Conservation (phyloP, 1,140 invertebrate genomes). For the Diabrotica virgifera region DNA sequence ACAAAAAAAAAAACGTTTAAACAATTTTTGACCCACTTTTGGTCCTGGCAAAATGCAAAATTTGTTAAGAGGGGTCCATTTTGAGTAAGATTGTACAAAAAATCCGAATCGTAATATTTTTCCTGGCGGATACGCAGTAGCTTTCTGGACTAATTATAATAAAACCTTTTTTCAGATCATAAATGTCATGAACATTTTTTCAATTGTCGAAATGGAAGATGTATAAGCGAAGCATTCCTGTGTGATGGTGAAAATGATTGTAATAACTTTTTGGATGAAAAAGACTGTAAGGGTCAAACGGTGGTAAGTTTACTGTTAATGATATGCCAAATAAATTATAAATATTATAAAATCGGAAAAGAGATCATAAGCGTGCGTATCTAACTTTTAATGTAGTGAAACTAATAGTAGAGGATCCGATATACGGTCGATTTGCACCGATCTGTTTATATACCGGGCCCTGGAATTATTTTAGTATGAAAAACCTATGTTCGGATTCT, state of each 20-base stretch:
- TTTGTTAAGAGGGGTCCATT: no score
- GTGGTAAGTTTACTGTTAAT: neutral
- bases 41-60: no score
- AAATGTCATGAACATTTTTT: constrained; percentile 25
- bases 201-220: constrained; percentile 51
- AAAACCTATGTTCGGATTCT: no score
- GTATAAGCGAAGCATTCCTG: constrained; percentile 49
- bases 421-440: no score
- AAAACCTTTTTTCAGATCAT: constrained; percentile 19
- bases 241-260: constrained; percentile 57
- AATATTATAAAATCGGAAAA: neutral
- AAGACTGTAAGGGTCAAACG: constrained; percentile 42
- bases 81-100: no score
- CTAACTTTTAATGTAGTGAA: neutral
- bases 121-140: no score
- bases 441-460: no score
- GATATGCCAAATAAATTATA: neutral
- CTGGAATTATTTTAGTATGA: no score
- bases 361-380: neutral
- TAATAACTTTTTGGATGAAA: constrained; percentile 54
- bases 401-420: no score
- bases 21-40: no score
- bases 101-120: no score
- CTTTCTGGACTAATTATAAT: constrained; percentile 25
- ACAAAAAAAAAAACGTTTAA: no score